Base-by-base conservation (phyloP, 2,888 invertebrate genomes). In the Notodonta dromedarius region DNA sequence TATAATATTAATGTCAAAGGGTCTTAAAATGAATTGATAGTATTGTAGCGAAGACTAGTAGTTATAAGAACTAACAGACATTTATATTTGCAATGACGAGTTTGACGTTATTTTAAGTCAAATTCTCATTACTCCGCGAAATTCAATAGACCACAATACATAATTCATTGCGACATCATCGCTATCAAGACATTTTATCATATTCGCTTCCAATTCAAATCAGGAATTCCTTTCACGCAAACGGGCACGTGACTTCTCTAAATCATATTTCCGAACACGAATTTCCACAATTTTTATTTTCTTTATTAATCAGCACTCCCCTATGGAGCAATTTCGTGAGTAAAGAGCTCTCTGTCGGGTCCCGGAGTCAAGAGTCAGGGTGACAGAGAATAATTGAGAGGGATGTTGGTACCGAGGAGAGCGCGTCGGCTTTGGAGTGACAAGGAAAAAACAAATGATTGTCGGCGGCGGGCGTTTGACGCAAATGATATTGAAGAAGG, bases 221-320 rank as follows among this genome's bases (percentile, higher is more conserved):
- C 73, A 63, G 61, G 69, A 75, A 80, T 80, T 71, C 65, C 69
- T 55, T 62, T 63, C 67, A 74, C 67, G 68, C 68, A 78, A 73
- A 70, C 64, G 73, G 68, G 71, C 76, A 85, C 84, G 84, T 81
- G 85, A 79, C 82, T 77, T 66, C 75, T 77, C 74, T 81, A 81
- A 85, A 88, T 88, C 85, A 85, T 80, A 80, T 73, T 76, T 78
- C 76, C 69, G 70, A 67, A 67, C 66, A 74, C 71, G 71, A 74
- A 73, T 78, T 69, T 69, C 77, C 71, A 75, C 78, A 77, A 82
- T 85, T 88, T 86, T 87, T 88, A 87, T 87, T 88, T 88, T 84
- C 83, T 88, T 87, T 90, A 88, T 89, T 90, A 91, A 90, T 90
- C 89, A 87, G 82, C 83, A 76, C 84, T 82, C 87, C 87, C 87